Evolutionary conservation across 2,888 invertebrate species (phyloP).

Genomic region (Protonemura montana): DNA sequence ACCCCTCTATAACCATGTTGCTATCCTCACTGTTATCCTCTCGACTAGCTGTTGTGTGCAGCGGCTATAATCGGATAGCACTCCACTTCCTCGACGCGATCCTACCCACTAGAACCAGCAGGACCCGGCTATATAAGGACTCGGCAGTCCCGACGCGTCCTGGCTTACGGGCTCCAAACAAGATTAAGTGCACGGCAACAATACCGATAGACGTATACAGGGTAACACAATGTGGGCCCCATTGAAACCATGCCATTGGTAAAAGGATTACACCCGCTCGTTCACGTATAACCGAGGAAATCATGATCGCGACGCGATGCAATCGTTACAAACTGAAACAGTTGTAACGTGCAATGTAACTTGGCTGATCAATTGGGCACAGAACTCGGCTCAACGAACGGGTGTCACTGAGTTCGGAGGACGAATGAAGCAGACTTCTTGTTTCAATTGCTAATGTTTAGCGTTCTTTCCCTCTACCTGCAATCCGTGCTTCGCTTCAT

Average conservation of each 20-base stretch:
- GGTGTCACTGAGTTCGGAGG: too few relatives aligned
- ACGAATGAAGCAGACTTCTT: too few relatives aligned
- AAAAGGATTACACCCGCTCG: slow-evolving; percentile 26
- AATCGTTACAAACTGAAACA: too few relatives aligned
- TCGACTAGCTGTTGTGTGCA: neutral
- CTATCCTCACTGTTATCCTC: neutral
- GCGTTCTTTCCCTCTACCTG: too few relatives aligned
- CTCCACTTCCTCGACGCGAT: neutral
- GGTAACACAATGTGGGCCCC: slow-evolving; percentile 16
- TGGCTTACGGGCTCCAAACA: slow-evolving; percentile 22
- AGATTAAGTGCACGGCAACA: slow-evolving; percentile 26
- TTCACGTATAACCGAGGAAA: neutral
- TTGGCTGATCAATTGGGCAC: too few relatives aligned
- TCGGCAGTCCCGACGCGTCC: neutral
- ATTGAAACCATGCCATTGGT: slow-evolving; percentile 25
- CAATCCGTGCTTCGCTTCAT: too few relatives aligned
- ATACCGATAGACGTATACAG: neutral
- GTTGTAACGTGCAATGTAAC: too few relatives aligned
- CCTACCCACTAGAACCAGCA: neutral
- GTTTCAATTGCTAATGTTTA: too few relatives aligned
- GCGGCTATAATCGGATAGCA: slow-evolving; percentile 8
- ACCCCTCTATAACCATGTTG: neutral
- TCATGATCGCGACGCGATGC: neutral
- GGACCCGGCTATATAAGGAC: neutral
- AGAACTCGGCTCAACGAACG: too few relatives aligned